These are phyloP conservation scores for Microctenopoma steveboyesi DNA, from an alignment of 2,797 vertebrate genomes.

Conservation along the genomic window DNA sequence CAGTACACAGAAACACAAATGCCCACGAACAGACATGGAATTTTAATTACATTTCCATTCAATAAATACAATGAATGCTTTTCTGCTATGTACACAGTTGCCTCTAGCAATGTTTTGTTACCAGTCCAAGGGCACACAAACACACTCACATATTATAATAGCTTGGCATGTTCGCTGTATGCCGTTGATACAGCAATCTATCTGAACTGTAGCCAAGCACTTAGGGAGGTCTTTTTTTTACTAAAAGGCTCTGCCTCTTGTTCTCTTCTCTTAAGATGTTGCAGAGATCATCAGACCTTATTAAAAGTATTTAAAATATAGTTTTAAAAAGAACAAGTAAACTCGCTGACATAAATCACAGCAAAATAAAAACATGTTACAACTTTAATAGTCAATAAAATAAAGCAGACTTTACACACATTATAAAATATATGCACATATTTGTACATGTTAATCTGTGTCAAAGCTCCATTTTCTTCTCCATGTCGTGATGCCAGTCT, in stretches of 20 bases:
- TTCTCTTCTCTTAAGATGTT: background rate
- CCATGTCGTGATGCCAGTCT: too few species aligned
- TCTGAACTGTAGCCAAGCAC: constrained; percentile 18
- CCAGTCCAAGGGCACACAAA: constrained; percentile 43
- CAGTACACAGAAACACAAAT: constrained; percentile 7
- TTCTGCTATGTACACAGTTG: constrained; percentile 41
- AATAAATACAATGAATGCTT: constrained; percentile 30
- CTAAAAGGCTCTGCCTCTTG: constrained; percentile 4
- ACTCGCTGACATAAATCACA: background rate
- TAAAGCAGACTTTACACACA: too few species aligned
- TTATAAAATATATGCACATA: too few species aligned
- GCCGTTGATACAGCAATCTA: constrained; percentile 31
- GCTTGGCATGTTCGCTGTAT: constrained; percentile 39
- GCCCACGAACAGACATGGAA: constrained; percentile 24
- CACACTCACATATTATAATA: constrained; percentile 20
- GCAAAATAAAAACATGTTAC: too few species aligned
- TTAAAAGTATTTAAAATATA: background rate
- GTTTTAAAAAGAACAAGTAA: background rate
- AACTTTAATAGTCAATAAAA: too few species aligned
- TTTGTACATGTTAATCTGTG: too few species aligned
- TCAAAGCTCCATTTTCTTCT: too few species aligned
- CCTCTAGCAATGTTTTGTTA: constrained; percentile 45
- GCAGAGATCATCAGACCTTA: background rate
- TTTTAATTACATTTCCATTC: constrained; percentile 29
- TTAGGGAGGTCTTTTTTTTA: constrained; percentile 31